Evolutionary conservation across 2,113 vertebrate genomes (phyloP), one percentile per base, ranked within the genome.

Genomic region (Crotalus viridis): DNA sequence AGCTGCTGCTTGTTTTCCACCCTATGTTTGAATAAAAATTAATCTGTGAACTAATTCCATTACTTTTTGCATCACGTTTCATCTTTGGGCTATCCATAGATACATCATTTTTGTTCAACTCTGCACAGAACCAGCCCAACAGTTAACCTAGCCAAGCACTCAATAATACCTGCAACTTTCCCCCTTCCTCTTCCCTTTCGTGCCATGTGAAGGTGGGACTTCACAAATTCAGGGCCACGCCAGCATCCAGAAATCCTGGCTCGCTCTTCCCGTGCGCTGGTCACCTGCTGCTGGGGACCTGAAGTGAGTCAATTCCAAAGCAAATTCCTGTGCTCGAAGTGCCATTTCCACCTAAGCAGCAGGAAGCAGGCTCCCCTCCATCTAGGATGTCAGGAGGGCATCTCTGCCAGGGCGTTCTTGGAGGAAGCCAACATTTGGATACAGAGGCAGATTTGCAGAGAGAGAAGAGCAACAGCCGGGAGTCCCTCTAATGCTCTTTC

Each of bases 11-110:
- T 54, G 57, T 64, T 64, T 90, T 90, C 61, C 51, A 85, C 8
- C 51, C 61, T 89, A 52, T 54, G 39, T 59, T 52, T 57, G 90
- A 91, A 91, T 91, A 89, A 93, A 93, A 86, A 91, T 15, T 89
- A 52, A 93, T 85, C 43, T 91, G 64, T 61, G 87, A 88, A 61
- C 52, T 85, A 61, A 52, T n/a, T 19, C 39, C 52, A 7, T 33
- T 87, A 24, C 48, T 10, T 21, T 28, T 24, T 61, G 89, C 69
- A 19, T 81, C 69, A 43, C 1, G 2, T 21, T 43, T 81, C 74
- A 43, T 43, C 17, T 43, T 39, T 10, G 74, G 17, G 6, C 28
- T 69, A 12, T 15, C 28, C 28, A 13, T 15, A 15, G 64, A 13
- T 28, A 15, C 19, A 21, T 21, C 0, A 1, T 61, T 22, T 61